Evolutionary conservation across 1,140 invertebrate genomes (phyloP).

Genomic region (Ridgeia piscesae): DNA sequence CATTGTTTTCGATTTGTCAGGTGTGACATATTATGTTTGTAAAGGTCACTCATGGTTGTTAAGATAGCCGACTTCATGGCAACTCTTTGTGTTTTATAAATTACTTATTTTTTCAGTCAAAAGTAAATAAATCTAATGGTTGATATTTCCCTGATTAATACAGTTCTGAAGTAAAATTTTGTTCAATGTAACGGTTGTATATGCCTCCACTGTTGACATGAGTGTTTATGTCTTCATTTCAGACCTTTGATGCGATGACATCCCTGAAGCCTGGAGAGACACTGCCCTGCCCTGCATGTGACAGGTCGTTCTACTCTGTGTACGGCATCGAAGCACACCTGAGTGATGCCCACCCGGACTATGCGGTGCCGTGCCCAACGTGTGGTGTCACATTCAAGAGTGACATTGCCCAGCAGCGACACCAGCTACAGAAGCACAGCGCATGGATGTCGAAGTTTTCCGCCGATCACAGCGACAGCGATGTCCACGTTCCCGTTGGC

Average conservation of each 20-base stretch:
- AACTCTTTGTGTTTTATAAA: neutral
- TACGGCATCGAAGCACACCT: constrained; percentile 69
- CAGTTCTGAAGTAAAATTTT: neutral
- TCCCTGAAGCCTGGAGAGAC: neutral
- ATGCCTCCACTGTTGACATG: neutral
- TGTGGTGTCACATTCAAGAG: neutral
- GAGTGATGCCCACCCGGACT: constrained; percentile 32
- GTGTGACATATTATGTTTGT: neutral
- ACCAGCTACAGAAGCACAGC: constrained; percentile 9
- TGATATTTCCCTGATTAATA: neutral
- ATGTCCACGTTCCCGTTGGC: constrained; percentile 54
- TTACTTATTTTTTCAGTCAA: neutral
- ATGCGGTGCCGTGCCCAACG: constrained; percentile 8
- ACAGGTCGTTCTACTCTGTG: constrained; percentile 65
- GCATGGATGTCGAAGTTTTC: neutral
- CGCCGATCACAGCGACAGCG: neutral
- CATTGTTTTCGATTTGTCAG: neutral
- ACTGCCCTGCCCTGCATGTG: constrained; percentile 58
- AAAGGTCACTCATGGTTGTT: neutral
- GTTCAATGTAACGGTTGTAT: neutral
- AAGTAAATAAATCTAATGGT: neutral
- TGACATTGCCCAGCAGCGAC: neutral
- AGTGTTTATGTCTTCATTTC: neutral
- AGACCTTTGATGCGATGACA: neutral
- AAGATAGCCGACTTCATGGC: neutral